These are phyloP conservation scores for Taeniopygia guttata DNA, from an alignment of 2,797 vertebrate species.

Conservation along the genomic window DNA sequence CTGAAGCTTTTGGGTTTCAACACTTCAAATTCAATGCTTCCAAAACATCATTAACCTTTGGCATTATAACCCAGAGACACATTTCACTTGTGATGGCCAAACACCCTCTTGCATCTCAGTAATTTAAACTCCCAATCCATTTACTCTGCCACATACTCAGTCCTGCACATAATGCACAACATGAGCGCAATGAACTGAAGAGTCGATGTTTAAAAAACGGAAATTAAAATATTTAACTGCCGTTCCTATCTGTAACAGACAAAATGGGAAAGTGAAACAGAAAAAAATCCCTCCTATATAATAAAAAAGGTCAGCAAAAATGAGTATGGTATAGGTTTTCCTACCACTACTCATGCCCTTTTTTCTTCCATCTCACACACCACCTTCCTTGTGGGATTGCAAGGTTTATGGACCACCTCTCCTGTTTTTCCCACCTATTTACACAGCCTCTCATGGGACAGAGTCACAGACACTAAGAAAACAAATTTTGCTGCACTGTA, in stretches of 20 bases:
- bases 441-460: not conserved
- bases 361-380: not conserved
- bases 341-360: not conserved
- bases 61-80: not conserved
- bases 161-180: not conserved
- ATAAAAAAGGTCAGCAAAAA: not conserved
- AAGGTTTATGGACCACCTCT: not conserved
- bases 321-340: not conserved
- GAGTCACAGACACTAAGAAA: not conserved
- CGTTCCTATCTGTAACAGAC: not conserved
- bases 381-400: not conserved
- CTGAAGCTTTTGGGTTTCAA: not conserved
- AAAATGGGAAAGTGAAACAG: not conserved
- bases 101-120: not conserved
- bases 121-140: not conserved
- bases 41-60: not conserved
- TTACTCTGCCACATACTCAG: not conserved
- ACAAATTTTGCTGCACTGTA: not conserved
- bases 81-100: not conserved
- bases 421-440: not conserved
- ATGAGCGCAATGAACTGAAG: accelerated
- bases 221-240: not conserved
- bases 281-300: accelerated
- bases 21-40: not conserved
- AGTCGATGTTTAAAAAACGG: not conserved